Base-by-base conservation (phyloP, 2,797 vertebrate genomes). In the Lophius americanus region DNA sequence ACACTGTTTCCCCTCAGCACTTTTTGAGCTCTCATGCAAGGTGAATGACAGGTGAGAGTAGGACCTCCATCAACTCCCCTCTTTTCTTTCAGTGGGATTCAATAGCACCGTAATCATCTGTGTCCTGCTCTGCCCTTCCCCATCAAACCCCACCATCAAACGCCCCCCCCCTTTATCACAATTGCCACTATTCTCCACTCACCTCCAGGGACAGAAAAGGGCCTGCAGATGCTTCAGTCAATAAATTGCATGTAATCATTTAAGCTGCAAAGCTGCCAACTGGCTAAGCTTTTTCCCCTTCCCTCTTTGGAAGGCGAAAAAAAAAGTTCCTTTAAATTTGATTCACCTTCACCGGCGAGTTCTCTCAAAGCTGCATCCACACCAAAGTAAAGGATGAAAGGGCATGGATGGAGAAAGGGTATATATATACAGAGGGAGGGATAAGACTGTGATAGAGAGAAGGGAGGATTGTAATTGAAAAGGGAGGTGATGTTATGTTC, bases 171-270 rank as follows among this genome's bases (percentile, higher is more conserved):
- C 65, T n/a, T n/a, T n/a, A 14, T 52, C 51, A 49, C 49, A 85
- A 81, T 78, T 85, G 66, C 69, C 67, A 78, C 82, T 87, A 73
- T 55, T 78, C 84, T 90, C 75, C 49, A 46, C 79, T 74, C 70
- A 73, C 76, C 86, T 86, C 79, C 7, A 8, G 83, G 84, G 83
- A 79, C 49, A 79, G 76, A 86, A 79, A 90, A 85, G 65, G 66
- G 75, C 69, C 75, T 79, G 71, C 89, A 89, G 89, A 90, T 88
- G 86, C 85, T 79, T 70, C 85, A 81, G 84, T 88, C 76, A 67
- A 86, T 88, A 87, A 87, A 88, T 87, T 84, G 83, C 72, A 78
- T 87, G 78, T 83, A 82, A 82, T 85, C 81, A 78, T 82, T 81
- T 80, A 83, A 82, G 84, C 73, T 77, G 64, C 73, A 68, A 12